A percentile compares a stretch with the other conserved stretches of the same genome.
These are phyloP conservation scores for Hemichromis elongatus DNA, from an alignment of 2,113 vertebrate species.

Conservation along the genomic window DNA sequence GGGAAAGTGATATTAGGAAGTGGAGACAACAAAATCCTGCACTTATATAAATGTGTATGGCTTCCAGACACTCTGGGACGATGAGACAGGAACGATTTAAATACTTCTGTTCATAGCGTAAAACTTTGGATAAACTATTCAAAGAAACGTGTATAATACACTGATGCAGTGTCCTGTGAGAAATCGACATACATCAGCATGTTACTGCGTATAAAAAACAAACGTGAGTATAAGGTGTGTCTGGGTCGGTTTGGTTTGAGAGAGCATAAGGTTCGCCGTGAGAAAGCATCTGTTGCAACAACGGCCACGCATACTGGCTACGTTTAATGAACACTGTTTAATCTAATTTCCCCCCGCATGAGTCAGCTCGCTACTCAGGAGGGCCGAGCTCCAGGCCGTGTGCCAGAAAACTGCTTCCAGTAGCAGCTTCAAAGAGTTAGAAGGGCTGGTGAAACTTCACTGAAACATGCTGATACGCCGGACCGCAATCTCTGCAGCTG, in stretches of 20 bases:
- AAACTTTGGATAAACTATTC: neutral
- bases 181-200: neutral
- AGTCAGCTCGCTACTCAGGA: neutral
- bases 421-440: neutral
- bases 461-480: neutral
- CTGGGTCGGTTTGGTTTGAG: constrained; percentile 33
- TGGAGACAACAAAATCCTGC: neutral
- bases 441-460: neutral
- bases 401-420: neutral
- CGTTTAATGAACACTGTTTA: constrained; percentile 2
- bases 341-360: neutral
- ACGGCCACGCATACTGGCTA: neutral
- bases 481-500: neutral
- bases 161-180: neutral
- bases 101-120: neutral
- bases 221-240: constrained; percentile 23
- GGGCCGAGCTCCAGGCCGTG: neutral
- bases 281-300: constrained; percentile 13
- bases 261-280: constrained; percentile 28
- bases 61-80: neutral
- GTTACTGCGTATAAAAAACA: constrained; percentile 8
- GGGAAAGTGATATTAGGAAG: neutral
- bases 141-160: neutral
- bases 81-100: neutral
- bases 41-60: neutral